A percentile compares a stretch with the other conserved stretches of the same genome.
Evolutionary conservation across 2,113 vertebrate genomes (phyloP).

Genomic region (Odontophorus gujanensis): DNA sequence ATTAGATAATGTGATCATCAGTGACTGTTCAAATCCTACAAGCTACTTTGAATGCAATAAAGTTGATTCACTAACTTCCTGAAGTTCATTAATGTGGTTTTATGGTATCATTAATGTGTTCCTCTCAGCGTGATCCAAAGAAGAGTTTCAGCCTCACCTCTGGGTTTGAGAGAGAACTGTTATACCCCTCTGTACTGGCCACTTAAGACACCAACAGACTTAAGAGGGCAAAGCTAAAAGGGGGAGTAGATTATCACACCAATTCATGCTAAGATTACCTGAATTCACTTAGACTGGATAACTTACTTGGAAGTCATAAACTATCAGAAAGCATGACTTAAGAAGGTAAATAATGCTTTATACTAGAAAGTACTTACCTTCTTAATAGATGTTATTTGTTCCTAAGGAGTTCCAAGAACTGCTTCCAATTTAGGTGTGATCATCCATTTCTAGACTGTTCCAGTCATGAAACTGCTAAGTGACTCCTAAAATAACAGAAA

Average conservation of each 20-base stretch:
- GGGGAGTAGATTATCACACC: background rate
- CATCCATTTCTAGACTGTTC: background rate
- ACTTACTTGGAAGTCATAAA: background rate
- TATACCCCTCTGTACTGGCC: conserved; percentile 84
- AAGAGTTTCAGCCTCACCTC: conserved; percentile 62
- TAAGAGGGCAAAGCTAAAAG: conserved; percentile 81
- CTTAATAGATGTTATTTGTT: background rate
- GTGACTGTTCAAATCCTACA: background rate
- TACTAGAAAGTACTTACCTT: background rate
- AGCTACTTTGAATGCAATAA: background rate
- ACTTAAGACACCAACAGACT: conserved; percentile 80
- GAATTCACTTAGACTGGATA: background rate
- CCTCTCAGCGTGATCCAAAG: conserved; percentile 76
- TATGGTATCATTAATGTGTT: conserved; percentile 24
- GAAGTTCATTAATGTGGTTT: background rate
- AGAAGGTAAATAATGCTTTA: background rate
- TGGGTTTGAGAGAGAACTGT: conserved; percentile 78
- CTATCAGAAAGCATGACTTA: background rate
- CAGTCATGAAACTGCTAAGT: background rate
- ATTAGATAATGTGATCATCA: background rate
- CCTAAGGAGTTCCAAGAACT: background rate
- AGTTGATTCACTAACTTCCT: background rate
- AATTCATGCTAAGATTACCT: background rate
- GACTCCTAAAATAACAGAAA: background rate
- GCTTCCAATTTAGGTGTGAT: background rate